Conservation (phyloP, 2,888 invertebrate genomes). For the Agriotes lineatus region DNA sequence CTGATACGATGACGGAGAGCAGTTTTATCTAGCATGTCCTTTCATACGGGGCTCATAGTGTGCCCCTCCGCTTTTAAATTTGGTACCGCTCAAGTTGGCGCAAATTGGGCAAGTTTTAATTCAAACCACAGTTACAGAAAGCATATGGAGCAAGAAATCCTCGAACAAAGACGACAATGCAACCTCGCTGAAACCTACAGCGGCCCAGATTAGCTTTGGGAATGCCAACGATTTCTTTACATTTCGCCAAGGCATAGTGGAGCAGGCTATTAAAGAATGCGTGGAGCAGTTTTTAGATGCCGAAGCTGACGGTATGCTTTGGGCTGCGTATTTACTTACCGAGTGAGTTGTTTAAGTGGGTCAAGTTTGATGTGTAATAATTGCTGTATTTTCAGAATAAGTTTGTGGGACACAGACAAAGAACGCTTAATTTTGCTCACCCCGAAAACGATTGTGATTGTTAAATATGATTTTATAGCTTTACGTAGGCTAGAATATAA, state of each 20-base stretch:
- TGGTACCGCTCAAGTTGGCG: too few species aligned
- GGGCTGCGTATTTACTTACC: slow-evolving; percentile 84
- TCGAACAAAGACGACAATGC: slow-evolving; percentile 44
- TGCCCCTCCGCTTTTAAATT: slow-evolving; percentile 53
- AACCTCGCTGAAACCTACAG: slow-evolving; percentile 57
- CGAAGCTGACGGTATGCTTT: slow-evolving; percentile 77
- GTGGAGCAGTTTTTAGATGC: slow-evolving; percentile 74
- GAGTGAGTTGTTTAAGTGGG: slow-evolving; percentile 72
- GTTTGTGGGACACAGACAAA: slow-evolving; percentile 88
- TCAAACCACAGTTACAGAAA: slow-evolving; percentile 61
- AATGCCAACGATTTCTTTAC: slow-evolving; percentile 79
- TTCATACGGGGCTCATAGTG: slow-evolving; percentile 55
- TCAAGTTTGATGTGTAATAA: not conserved
- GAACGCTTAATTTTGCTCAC: slow-evolving; percentile 84
- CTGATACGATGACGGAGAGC: not conserved
- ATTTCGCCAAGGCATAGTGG: slow-evolving; percentile 80
- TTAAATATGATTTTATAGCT: slow-evolving; percentile 90
- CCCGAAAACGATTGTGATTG: slow-evolving; percentile 77
- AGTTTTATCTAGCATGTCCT: slow-evolving; percentile 48
- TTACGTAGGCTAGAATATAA: slow-evolving; percentile 79
- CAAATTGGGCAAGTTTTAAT: too few species aligned
- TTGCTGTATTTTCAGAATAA: slow-evolving; percentile 78
- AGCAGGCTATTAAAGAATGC: slow-evolving; percentile 79
- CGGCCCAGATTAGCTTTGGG: slow-evolving; percentile 68
- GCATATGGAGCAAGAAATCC: slow-evolving; percentile 57